phyloP scores from a whole-genome alignment of 1,140 invertebrate species.

The Camponotus floridanus region DNA sequence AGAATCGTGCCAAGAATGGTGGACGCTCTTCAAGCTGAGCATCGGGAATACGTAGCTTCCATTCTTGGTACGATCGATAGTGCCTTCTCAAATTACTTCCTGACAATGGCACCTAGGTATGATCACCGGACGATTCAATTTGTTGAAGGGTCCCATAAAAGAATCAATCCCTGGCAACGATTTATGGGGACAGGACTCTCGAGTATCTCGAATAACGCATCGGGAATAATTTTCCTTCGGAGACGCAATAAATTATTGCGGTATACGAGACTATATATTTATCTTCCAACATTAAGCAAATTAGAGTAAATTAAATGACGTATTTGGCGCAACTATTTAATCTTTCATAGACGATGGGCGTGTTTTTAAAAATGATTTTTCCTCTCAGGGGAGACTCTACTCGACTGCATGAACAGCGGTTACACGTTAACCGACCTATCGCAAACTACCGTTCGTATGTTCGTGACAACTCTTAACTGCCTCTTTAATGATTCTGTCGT shows the following conservation, averaged over 20 bases:
- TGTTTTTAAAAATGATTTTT: neutral
- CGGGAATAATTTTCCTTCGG: slow-evolving; percentile 25
- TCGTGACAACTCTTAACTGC: slow-evolving; percentile 54
- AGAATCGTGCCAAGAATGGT: neutral
- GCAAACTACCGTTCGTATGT: slow-evolving; percentile 13
- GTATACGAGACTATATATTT: neutral
- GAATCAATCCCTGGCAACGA: slow-evolving; percentile 28
- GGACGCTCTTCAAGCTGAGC: too few species aligned
- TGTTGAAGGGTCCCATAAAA: slow-evolving; percentile 46
- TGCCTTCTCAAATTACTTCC: slow-evolving; percentile 71
- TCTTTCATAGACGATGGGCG: neutral
- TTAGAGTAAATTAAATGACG: neutral
- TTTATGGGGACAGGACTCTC: slow-evolving; percentile 7
- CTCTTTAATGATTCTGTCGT: slow-evolving; percentile 31
- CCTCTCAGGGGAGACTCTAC: neutral
- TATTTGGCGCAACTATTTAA: neutral
- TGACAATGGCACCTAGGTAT: slow-evolving; percentile 67
- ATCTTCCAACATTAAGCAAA: neutral
- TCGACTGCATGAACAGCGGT: neutral
- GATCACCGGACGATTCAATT: slow-evolving; percentile 72
- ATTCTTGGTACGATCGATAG: slow-evolving; percentile 65
- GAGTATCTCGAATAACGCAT: slow-evolving; percentile 29
- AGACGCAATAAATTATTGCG: slow-evolving; percentile 10
- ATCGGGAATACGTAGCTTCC: neutral
- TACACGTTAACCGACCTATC: slow-evolving; percentile 6